phyloP scores from a whole-genome alignment of 2,113 vertebrate genomes.

The Cairina moschata region DNA sequence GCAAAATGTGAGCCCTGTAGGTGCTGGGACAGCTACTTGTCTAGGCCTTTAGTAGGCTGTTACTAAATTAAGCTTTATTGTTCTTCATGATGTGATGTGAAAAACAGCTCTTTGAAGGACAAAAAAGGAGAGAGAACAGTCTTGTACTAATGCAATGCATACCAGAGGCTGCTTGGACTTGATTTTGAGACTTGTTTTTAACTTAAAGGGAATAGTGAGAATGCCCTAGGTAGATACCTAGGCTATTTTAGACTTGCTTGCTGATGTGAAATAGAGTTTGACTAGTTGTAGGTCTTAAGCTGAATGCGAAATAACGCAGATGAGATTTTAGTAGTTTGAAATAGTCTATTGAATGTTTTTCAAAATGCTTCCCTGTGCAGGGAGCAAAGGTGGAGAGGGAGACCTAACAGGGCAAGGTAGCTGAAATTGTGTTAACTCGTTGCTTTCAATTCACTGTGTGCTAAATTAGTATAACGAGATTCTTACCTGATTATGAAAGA shows the following conservation, averaged over 20 bases:
- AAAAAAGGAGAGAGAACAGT: background rate
- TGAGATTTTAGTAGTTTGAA: background rate
- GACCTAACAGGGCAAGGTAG: background rate
- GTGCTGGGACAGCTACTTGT: background rate
- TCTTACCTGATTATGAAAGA: background rate
- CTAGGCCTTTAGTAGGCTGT: background rate
- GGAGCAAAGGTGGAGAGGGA: background rate
- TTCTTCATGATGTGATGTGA: background rate
- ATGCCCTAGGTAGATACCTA: background rate
- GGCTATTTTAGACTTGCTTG: background rate
- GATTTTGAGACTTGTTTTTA: background rate
- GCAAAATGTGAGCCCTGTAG: no score
- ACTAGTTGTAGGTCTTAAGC: background rate
- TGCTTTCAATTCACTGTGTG: background rate
- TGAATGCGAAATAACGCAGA: background rate
- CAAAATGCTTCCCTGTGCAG: background rate
- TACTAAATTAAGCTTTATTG: background rate
- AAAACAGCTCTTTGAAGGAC: background rate
- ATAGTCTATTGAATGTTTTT: background rate
- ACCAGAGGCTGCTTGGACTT: background rate
- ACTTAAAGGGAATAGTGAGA: background rate
- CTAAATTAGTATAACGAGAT: background rate
- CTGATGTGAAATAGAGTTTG: background rate
- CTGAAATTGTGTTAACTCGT: background rate
- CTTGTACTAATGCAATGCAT: background rate